Percentiles rank a stretch among this genome's conserved stretches.
Conservation (phyloP, 1,140 invertebrate species). For the Procambarus clarkii region DNA sequence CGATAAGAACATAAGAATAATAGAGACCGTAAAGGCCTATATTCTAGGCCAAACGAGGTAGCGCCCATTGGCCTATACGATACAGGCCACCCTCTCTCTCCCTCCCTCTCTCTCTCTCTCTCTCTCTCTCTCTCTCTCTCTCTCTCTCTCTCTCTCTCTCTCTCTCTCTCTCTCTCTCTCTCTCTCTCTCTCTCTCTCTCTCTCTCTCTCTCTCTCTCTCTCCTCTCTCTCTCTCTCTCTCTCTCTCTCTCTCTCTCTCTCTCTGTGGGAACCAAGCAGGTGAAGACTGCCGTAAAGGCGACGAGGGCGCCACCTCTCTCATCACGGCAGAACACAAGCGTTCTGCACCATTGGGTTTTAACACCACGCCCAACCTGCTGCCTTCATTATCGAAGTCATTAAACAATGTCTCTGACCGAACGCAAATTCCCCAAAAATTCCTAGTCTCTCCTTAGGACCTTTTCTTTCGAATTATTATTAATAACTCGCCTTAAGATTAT, state of each 20-base stretch:
- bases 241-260: too few relatives aligned
- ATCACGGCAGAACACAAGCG: neutral
- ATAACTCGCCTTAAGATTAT: too few relatives aligned
- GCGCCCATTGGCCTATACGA: neutral
- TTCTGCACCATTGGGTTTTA: slow-evolving; percentile 5
- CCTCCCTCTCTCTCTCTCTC: neutral
- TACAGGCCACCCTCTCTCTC: neutral
- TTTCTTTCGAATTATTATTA: neutral
- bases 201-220: too few relatives aligned
- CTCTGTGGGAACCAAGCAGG: neutral
- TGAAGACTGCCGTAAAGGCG: neutral
- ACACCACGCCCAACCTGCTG: slow-evolving; percentile 1
- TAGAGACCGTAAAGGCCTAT: too few relatives aligned
- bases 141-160: slow-evolving; percentile 1
- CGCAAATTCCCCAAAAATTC: too few relatives aligned
- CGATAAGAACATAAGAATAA: too few relatives aligned
- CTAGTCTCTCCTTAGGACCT: neutral
- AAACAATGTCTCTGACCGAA: neutral
- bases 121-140: neutral
- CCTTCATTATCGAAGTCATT: neutral
- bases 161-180: neutral
- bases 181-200: neutral
- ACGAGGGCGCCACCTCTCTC: too few relatives aligned
- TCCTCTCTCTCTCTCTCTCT: too few relatives aligned
- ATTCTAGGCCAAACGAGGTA: too few relatives aligned